These are phyloP conservation scores for Clarias fuscus DNA, from an alignment of 2,797 vertebrate genomes.

Conservation along the genomic window DNA sequence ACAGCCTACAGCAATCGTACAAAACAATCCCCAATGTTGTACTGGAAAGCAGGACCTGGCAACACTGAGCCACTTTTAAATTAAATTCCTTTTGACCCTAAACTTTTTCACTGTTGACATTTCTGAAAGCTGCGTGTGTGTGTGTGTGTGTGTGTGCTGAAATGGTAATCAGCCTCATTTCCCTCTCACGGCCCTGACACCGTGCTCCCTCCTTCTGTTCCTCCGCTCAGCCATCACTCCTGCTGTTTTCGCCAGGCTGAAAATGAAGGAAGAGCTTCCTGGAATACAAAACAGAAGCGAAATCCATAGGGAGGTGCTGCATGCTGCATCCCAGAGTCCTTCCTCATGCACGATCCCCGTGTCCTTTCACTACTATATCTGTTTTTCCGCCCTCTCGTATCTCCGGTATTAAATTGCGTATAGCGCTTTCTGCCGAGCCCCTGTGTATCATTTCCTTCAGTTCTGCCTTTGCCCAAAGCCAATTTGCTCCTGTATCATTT, in stretches of 20 bases:
- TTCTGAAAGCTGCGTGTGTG: slow-evolving; percentile 13
- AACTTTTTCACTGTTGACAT: slow-evolving; percentile 23
- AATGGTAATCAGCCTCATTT: slow-evolving; percentile 54
- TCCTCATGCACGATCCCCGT: background rate
- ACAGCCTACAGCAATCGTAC: slow-evolving; percentile 10
- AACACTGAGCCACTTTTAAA: background rate
- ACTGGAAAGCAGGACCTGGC: background rate
- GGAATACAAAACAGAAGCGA: slow-evolving; percentile 66
- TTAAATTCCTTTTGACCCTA: slow-evolving; percentile 1
- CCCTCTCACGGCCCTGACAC: slow-evolving; percentile 49
- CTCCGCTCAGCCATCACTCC: slow-evolving; percentile 58
- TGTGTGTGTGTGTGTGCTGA: slow-evolving; percentile 41
- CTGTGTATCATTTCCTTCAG: slow-evolving; percentile 16
- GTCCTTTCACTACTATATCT: slow-evolving; percentile 19
- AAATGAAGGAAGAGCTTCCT: slow-evolving; percentile 48
- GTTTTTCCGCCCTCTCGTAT: background rate
- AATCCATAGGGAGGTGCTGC: slow-evolving; percentile 5
- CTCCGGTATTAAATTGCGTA: slow-evolving; percentile 36
- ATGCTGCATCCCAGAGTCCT: slow-evolving; percentile 7
- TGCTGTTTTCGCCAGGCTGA: slow-evolving; percentile 62
- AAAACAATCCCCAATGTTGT: background rate
- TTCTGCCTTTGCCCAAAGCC: slow-evolving; percentile 5
- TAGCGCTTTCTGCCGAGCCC: slow-evolving; percentile 1
- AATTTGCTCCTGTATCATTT: slow-evolving; percentile 22
- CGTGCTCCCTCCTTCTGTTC: slow-evolving; percentile 62